phyloP scores from a whole-genome alignment of 2,797 vertebrate species.

The Gephyroberyx darwinii region DNA sequence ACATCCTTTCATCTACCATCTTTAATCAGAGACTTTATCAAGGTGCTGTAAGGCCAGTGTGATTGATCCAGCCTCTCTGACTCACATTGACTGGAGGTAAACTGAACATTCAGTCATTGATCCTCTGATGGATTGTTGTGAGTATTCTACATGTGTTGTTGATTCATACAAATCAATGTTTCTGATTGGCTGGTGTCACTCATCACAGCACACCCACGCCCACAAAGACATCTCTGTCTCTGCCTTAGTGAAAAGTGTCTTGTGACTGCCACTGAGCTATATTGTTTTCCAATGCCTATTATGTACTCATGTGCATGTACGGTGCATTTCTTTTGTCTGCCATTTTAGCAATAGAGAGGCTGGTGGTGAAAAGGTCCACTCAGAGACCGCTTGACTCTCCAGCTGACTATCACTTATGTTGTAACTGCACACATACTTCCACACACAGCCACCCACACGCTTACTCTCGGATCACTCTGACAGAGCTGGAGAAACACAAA shows the following conservation, averaged over 20 bases:
- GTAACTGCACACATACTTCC: slow-evolving; percentile 8
- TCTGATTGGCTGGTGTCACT: slow-evolving; percentile 9
- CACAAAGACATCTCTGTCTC: slow-evolving; percentile 11
- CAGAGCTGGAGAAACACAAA: slow-evolving; percentile 36
- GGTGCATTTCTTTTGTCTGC: slow-evolving; percentile 6
- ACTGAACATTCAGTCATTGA: slow-evolving; percentile 25
- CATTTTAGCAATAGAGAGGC: slow-evolving; percentile 20
- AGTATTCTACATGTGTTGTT: background rate
- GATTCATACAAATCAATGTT: slow-evolving; percentile 8
- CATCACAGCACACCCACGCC: background rate
- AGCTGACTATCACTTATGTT: slow-evolving; percentile 45
- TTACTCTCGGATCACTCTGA: slow-evolving; percentile 25
- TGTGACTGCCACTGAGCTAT: slow-evolving; percentile 10
- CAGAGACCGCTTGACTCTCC: slow-evolving; percentile 40
- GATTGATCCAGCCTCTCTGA: slow-evolving; percentile 14
- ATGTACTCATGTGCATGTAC: slow-evolving; percentile 15
- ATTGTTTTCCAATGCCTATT: slow-evolving; percentile 27
- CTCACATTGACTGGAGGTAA: slow-evolving; percentile 23
- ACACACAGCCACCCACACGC: slow-evolving; percentile 10
- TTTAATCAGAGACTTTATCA: slow-evolving; percentile 2
- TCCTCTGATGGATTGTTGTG: slow-evolving; percentile 5
- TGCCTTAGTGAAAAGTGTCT: slow-evolving; percentile 31
- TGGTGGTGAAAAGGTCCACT: slow-evolving; percentile 34
- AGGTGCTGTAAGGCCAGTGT: background rate
- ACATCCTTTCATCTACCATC: background rate